phyloP scores from a whole-genome alignment of 2,888 invertebrate species.

The Apamea crenata region DNA sequence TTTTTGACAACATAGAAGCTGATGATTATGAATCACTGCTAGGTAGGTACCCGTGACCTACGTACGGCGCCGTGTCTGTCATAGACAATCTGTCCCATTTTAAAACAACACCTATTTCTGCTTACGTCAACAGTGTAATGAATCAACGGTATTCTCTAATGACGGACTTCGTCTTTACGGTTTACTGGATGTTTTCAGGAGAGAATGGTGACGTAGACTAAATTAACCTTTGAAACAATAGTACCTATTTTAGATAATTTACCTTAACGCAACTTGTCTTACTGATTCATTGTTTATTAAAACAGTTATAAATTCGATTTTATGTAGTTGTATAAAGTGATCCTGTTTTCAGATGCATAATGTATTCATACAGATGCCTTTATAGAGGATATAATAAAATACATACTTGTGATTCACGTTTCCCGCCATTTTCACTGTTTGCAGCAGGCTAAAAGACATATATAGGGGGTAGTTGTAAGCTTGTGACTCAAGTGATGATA shows the following conservation, averaged over 20 bases:
- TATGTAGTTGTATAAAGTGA: background rate
- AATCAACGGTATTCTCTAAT: constrained; percentile 25
- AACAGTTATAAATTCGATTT: background rate
- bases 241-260: constrained; percentile 13
- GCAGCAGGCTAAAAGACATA: background rate
- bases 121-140: constrained; percentile 29
- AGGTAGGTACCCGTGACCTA: background rate
- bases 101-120: constrained; percentile 9
- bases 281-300: constrained; percentile 10
- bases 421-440: background rate
- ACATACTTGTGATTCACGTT: background rate
- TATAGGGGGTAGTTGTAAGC: background rate
- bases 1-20: background rate
- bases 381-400: background rate
- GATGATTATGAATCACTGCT: constrained; percentile 12
- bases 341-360: background rate
- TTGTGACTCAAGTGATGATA: background rate
- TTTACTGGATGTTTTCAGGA: constrained; percentile 28
- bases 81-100: constrained; percentile 6
- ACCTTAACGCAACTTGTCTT: background rate
- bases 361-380: background rate
- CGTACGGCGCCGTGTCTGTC: background rate
- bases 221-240: constrained; percentile 3
- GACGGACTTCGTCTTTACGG: background rate
- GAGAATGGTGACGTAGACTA: constrained; percentile 18